Conservation (phyloP, 1,140 invertebrate species). For the Eufriesea mexicana region DNA sequence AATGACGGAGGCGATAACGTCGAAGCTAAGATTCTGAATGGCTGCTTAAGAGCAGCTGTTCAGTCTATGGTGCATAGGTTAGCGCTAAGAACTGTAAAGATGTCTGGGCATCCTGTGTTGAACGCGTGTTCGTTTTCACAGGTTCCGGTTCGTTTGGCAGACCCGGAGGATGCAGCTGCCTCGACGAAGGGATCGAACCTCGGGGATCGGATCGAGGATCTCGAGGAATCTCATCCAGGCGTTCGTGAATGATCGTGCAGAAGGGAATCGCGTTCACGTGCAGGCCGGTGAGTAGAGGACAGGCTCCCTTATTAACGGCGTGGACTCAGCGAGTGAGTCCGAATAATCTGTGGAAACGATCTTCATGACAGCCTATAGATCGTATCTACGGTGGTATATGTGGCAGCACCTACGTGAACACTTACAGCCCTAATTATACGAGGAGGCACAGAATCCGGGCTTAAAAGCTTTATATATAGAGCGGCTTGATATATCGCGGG, state of each 20-base stretch:
- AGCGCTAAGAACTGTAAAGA: neutral
- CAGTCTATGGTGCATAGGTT: too few relatives aligned
- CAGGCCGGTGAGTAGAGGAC: neutral
- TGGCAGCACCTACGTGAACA: slow-evolving; percentile 46
- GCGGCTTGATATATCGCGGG: slow-evolving; percentile 44
- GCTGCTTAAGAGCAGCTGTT: too few relatives aligned
- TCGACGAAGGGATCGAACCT: neutral
- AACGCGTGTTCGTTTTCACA: neutral
- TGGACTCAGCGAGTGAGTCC: slow-evolving; percentile 1
- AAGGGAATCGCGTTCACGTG: slow-evolving; percentile 10
- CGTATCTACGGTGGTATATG: slow-evolving; percentile 34
- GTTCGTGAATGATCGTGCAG: slow-evolving; percentile 14
- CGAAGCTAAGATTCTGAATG: too few relatives aligned
- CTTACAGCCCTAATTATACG: slow-evolving; percentile 50
- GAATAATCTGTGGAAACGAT: slow-evolving; percentile 57
- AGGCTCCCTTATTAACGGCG: slow-evolving; percentile 35
- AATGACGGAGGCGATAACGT: too few relatives aligned
- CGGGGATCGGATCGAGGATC: slow-evolving; percentile 15
- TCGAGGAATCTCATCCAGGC: slow-evolving; percentile 11
- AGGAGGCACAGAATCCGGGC: slow-evolving; percentile 38
- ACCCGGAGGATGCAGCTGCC: slow-evolving; percentile 3
- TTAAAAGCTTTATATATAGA: slow-evolving; percentile 68
- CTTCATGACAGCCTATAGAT: slow-evolving; percentile 58
- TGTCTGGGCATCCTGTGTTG: neutral
- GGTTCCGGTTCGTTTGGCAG: neutral